A percentile compares a stretch with the other conserved stretches of the same genome.
Evolutionary conservation across 2,888 invertebrate genomes (phyloP).

Genomic region (Trypoxylon attenuatum): DNA sequence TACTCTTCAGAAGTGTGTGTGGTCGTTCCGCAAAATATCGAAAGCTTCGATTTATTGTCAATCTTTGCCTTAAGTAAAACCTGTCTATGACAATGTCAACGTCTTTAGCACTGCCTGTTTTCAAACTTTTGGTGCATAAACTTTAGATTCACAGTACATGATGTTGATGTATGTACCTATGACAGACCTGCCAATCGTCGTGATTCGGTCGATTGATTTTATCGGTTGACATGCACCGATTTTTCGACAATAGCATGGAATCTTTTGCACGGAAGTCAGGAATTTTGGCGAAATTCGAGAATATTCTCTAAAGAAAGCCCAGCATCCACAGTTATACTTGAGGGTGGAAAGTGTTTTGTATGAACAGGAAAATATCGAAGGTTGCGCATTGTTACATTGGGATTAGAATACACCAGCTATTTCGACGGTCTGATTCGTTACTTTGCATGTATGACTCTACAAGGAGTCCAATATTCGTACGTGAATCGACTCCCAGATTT

Average conservation of each 20-base stretch:
- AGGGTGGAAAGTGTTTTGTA: neutral
- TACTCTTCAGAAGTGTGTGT: neutral
- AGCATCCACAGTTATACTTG: neutral
- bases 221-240: neutral
- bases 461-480: slow-evolving; percentile 56
- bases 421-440: slow-evolving; percentile 57
- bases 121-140: too few species aligned
- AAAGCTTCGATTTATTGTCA: neutral
- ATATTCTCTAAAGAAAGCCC: too few species aligned
- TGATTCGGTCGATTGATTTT: too few species aligned
- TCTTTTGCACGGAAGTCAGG: too few species aligned
- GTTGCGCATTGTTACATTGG: neutral
- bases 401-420: slow-evolving; percentile 35
- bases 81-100: neutral
- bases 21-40: neutral
- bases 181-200: too few species aligned
- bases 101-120: too few species aligned
- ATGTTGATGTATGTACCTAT: too few species aligned
- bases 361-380: neutral
- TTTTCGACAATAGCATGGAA: too few species aligned
- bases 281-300: too few species aligned
- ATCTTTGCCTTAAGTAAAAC: neutral
- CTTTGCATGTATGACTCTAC: slow-evolving; percentile 49
- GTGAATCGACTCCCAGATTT: slow-evolving; percentile 59
- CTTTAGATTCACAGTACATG: too few species aligned